Evolutionary conservation across 2,888 invertebrate genomes (phyloP), one percentile per base, ranked within the genome.

Genomic region (Glaucopsyche alexis): DNA sequence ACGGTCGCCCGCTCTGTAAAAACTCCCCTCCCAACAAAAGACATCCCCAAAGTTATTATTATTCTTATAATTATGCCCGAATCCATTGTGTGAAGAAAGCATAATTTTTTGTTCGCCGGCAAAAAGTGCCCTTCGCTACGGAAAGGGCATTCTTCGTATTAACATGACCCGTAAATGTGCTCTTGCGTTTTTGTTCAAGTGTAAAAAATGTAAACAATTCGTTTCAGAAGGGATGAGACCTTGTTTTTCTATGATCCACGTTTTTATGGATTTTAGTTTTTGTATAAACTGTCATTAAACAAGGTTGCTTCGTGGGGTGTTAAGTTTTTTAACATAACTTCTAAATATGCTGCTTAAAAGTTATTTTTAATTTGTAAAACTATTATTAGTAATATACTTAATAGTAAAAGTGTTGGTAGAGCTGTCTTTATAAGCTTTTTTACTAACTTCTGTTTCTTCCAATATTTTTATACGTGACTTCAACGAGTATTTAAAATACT

Each of bases 21-120:
- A 91, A 88, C 88, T 87, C 88, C 91, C 89, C 90, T 86, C 76
- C 72, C 79, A 86, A 89, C 89, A 90, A 91, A 88, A 89, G 90
- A 90, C 85, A 88, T 88, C 88, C 89, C 88, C 87, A 85, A 90
- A 89, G 86, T 89, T 89, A 91, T 91, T 91, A 87, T 88, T 88
- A 87, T 69, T 69, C 87, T 90, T 89, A 90, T 90, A 90, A 91
- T 90, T 90, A 89, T 84, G 84, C 81, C 80, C 83, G 89, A 89
- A 89, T 89, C 89, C 86, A 82, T 86, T 89, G 87, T 82, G 85
- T 83, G 83, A 81, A 84, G 83, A 88, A 85, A 85, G 84, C 82
- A 80, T 81, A 76, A 87, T 87, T 92, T 89, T 90, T 83, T 75
- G 78, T 77, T 74, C 74, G 74, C 71, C 66, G 77, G 81, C 84